Evolutionary conservation across 2,113 vertebrate genomes (phyloP), one percentile per base, ranked within the genome.

Genomic region (Cacatua alba): DNA sequence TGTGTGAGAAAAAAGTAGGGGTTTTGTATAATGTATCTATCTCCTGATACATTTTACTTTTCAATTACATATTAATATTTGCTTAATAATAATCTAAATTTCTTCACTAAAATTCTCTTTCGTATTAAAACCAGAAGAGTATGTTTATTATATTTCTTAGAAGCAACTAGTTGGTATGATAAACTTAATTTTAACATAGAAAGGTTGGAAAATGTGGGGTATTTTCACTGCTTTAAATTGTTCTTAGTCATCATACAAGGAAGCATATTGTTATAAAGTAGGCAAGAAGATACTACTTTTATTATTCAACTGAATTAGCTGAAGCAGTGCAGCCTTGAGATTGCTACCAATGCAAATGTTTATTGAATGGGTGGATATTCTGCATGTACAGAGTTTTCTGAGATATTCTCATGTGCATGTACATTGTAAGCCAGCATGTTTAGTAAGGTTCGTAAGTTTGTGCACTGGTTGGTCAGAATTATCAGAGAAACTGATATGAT

Each of bases 221-320:
- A 23, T 94, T 94, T 92, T 76, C 11, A 29, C 64, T 71, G 26
- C 33, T 95, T 97, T 49, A 93, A 92, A 67, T 85, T 55, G 71
- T 81, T 91, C 75, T 57, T 46, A 94, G 33, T 23, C 53, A 62
- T 49, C 55, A 67, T 86, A 63, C 52, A 67, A 57, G 69, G 65
- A 90, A 64, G n/a, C 6, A 12, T 86, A 53, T 48, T 80, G n/a
- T 94, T 94, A 48, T 15, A 11, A 63, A 57, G 24, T 65, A 86
- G 62, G 35, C 68, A 91, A 86, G 57, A 92, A 68, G n/a, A 59
- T 81, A 70, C 69, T 70, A 59, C 28, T 68, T 82, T 17, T 74
- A 31, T 83, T 95, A 70, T 89, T 93, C 46, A 29, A 41, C 62
- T 91, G 87, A 95, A 74, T 71, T 51, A 43, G 72, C 68, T 94